Evolutionary conservation across 2,113 vertebrate species (phyloP), one percentile per base, ranked within the genome.

Genomic region (Petroica traversi): DNA sequence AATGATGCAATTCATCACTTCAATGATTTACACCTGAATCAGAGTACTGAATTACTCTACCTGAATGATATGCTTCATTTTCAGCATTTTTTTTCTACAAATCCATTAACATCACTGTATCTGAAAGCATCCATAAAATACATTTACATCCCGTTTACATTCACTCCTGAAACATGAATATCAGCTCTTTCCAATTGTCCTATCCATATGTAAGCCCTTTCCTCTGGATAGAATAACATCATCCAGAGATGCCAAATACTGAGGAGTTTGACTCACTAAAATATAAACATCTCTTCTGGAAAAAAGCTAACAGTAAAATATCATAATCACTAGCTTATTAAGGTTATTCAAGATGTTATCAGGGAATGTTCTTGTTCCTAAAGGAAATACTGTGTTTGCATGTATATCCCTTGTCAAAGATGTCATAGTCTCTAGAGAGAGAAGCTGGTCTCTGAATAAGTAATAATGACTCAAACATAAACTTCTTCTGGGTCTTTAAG

Each of bases 321-420:
- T 15, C 7, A 63, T 61, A 55, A 55, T 64, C 8, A 68, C 55
- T 83, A 88, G 3, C 23, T 95, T 79, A 67, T 67, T 93, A 79
- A 79, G 15, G 41, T 59, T 91, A 74, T 13, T 36, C 46, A 82
- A 64, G 73, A 73, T 0, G 4, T 79, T 89, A 45, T 63, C 71
- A 75, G 61, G 72, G 85, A 93, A 73, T n/a, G 9, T 55, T 92
- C 58, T 23, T 73, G 9, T 54, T 95, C 89, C 71, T 91, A 75
- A 88, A 95, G 85, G 75, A 95, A 94, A 85, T 55, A 33, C 11
- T 46, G 8, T 81, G 34, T 89, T 96, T 92, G 71, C 46, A 51
- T 36, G 61, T 64, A 62, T 59, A 71, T 83, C 85, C 82, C 88
- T 74, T 80, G 75, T 90, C 40, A 94, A 85, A 95, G 91, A 74